Conservation (phyloP, 2,113 vertebrate genomes). For the Ammospiza nelsoni region DNA sequence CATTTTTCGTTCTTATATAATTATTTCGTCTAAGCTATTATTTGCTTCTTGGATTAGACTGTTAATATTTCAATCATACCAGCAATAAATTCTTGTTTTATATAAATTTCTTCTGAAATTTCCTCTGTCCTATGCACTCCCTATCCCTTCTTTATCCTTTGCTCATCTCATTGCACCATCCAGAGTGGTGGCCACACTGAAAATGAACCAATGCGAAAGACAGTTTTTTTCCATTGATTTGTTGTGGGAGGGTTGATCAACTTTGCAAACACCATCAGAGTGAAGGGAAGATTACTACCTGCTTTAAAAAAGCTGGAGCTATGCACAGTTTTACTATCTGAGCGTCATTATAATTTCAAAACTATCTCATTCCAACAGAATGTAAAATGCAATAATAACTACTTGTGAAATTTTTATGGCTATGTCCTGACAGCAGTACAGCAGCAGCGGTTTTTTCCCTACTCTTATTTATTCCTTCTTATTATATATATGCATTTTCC, state of each 20-base stretch:
- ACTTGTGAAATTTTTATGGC: not conserved
- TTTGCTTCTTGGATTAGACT: not conserved
- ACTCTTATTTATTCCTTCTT: not conserved
- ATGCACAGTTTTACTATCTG: not conserved
- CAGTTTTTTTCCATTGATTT: not conserved
- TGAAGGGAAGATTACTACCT: not conserved
- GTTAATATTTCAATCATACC: not conserved
- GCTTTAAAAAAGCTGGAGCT: not conserved
- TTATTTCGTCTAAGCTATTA: not conserved
- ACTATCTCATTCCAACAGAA: constrained; percentile 20
- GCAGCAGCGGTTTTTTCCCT: not conserved
- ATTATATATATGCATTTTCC: not conserved
- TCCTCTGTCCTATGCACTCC: fast-evolving
- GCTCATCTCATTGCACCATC: not conserved
- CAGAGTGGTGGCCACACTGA: not conserved
- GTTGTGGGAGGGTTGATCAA: not conserved
- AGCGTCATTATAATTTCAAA: constrained; percentile 18
- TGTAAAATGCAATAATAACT: constrained; percentile 12
- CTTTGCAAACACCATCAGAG: not conserved
- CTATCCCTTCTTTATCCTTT: not conserved
- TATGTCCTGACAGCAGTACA: not conserved
- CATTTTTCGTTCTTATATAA: not conserved
- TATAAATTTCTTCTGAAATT: not conserved
- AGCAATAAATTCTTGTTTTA: not conserved
- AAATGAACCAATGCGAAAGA: not conserved